Conservation (phyloP, 2,888 invertebrate species). For the Cynaeus angustus region DNA sequence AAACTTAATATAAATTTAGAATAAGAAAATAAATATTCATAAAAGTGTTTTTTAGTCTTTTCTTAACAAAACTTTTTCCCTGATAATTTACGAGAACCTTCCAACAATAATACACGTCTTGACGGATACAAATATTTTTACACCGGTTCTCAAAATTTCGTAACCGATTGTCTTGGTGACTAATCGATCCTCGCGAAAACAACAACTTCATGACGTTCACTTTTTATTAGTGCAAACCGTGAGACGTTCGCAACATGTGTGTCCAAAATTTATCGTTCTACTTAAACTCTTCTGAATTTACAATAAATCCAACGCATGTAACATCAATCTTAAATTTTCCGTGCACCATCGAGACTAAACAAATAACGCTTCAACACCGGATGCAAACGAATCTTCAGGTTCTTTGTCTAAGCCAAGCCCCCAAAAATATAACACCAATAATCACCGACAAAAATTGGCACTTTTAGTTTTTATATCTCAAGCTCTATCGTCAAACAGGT, state of each 20-base stretch:
- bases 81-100: slow-evolving; percentile 42
- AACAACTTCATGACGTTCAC: slow-evolving; percentile 12
- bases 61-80: slow-evolving; percentile 39
- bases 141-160: slow-evolving; percentile 26
- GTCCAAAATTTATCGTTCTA: slow-evolving; percentile 6
- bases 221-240: slow-evolving; percentile 7
- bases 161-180: slow-evolving; percentile 28
- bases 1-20: slow-evolving; percentile 53
- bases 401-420: background rate
- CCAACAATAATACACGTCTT: slow-evolving; percentile 46
- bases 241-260: slow-evolving; percentile 11
- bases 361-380: background rate
- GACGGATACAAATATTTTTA: slow-evolving; percentile 39
- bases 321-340: slow-evolving; percentile 8
- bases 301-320: background rate
- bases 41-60: slow-evolving; percentile 47
- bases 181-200: slow-evolving; percentile 22
- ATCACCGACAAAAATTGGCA: slow-evolving; percentile 37
- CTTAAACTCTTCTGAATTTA: background rate
- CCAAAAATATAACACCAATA: slow-evolving; percentile 39
- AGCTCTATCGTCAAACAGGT: slow-evolving; percentile 38
- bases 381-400: no score
- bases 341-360: slow-evolving; percentile 22
- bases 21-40: slow-evolving; percentile 54
- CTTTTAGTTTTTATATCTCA: slow-evolving; percentile 41